Base-by-base conservation (phyloP, 2,797 vertebrate genomes). In the Scomberomorus guttatus region DNA sequence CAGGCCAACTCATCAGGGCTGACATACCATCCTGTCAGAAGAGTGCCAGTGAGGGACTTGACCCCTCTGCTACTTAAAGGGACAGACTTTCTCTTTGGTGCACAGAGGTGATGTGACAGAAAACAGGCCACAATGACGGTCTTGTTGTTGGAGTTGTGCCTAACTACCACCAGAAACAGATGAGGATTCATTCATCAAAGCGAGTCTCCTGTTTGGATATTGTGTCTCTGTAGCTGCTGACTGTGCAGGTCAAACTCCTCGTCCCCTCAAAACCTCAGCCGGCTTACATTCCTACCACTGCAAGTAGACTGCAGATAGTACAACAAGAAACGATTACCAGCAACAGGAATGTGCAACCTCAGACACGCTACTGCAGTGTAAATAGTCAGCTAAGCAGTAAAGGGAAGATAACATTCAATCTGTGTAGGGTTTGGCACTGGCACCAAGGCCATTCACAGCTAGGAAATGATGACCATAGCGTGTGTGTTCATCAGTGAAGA, bases 1-100 rank as follows among this genome's bases (percentile, higher is more conserved):
- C 69, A 58, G 89, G 90, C 91, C 90, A 87, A 87, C 86, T 94
- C 90, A 94, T 91, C 89, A 93, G 84, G 64, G 63, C 82, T n/a
- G 74, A 82, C 90, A 94, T 93, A 87, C 92, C 91, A 57, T 81
- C 82, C 85, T 83, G 87, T 93, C 91, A 93, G 80, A 76, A 51
- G 51, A 52, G 69, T 51, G 80, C 72, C 79, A 81, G 72, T 25
- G 69, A 80, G 78, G 65, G 81, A 83, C 75, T 54, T 63, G 55
- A 92, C 86, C 80, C 82, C 58, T 62, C 78, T 61, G 70, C 44
- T 17, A 17, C 82, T 94, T 92, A 90, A 93, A 94, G 85, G 66
- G 60, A 78, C 86, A 86, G 77, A 50, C 61, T 68, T 66, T 79
- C 64, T 64, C 72, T 34, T 12, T 6, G 46, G 42, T 32, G 37